Conservation (phyloP, 2,797 vertebrate genomes). For the Lacerta bilineata region DNA sequence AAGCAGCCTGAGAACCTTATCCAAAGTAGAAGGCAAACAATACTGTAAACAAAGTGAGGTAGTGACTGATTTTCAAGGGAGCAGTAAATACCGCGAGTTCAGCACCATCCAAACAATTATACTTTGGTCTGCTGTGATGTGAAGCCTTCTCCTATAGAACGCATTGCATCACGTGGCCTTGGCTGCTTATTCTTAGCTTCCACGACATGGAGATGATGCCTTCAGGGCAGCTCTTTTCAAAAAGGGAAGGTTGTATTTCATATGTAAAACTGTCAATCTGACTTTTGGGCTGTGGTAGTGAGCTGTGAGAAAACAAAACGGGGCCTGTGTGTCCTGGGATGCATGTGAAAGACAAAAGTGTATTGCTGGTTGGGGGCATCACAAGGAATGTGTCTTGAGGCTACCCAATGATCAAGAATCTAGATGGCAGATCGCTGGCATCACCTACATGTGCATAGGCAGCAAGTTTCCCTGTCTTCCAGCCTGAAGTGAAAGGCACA, state of each 20-base stretch:
- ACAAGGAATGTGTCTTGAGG: constrained; percentile 26
- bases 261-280: not conserved
- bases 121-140: not conserved
- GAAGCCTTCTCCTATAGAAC: constrained; percentile 8
- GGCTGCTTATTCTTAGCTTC: constrained; percentile 11
- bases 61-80: not conserved
- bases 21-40: constrained; percentile 1
- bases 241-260: not conserved
- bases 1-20: not conserved
- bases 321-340: not conserved
- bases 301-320: constrained; percentile 17
- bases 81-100: not conserved
- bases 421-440: constrained; percentile 13
- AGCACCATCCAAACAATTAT: not conserved
- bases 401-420: constrained; percentile 17
- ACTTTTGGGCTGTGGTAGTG: constrained; percentile 30
- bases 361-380: constrained; percentile 19
- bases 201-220: not conserved
- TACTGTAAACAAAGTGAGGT: not conserved
- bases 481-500: constrained; percentile 24
- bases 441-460: not conserved
- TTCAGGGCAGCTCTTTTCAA: constrained; percentile 22
- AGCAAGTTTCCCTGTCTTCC: not conserved
- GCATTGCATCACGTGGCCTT: not conserved
- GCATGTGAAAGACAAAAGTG: constrained; percentile 34